Evolutionary conservation across 2,113 vertebrate genomes (phyloP).

Genomic region (Anser cygnoides): DNA sequence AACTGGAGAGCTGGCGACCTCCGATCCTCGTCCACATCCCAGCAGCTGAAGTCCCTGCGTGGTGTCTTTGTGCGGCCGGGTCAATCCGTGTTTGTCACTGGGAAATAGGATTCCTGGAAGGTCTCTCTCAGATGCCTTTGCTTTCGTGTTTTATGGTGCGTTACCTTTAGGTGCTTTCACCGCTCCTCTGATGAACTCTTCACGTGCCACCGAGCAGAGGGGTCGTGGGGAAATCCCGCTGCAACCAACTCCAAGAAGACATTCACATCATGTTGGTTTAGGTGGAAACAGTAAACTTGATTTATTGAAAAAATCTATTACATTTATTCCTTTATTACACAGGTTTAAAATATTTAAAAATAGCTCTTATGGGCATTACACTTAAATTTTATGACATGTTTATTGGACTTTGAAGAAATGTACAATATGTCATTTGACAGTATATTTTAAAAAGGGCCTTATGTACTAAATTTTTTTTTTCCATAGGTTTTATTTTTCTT

Average conservation of each 20-base stretch:
- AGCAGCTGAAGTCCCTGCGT: too few relatives aligned
- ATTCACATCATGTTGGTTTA: slow-evolving; percentile 59
- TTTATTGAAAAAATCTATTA: slow-evolving; percentile 93
- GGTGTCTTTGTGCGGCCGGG: neutral
- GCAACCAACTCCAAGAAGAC: slow-evolving; percentile 66
- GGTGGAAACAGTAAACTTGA: slow-evolving; percentile 90
- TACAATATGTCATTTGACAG: slow-evolving; percentile 55
- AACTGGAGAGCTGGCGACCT: neutral
- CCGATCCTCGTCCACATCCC: neutral
- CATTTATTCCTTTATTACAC: slow-evolving; percentile 90
- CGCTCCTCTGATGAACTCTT: neutral
- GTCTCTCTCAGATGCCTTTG: neutral
- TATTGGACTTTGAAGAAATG: slow-evolving; percentile 36
- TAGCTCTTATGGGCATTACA: slow-evolving; percentile 70
- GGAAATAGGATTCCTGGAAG: neutral
- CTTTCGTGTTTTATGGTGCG: neutral
- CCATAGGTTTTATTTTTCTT: slow-evolving; percentile 75
- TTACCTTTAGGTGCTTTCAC: neutral
- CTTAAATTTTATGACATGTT: slow-evolving; percentile 51
- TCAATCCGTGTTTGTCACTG: neutral
- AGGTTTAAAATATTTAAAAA: slow-evolving; percentile 87
- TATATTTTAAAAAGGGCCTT: slow-evolving; percentile 46
- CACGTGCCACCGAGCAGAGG: neutral
- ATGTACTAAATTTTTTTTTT: slow-evolving; percentile 38
- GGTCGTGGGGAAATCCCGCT: neutral